phyloP scores from a whole-genome alignment of 2,888 invertebrate species.

The Electrophaes corylata region DNA sequence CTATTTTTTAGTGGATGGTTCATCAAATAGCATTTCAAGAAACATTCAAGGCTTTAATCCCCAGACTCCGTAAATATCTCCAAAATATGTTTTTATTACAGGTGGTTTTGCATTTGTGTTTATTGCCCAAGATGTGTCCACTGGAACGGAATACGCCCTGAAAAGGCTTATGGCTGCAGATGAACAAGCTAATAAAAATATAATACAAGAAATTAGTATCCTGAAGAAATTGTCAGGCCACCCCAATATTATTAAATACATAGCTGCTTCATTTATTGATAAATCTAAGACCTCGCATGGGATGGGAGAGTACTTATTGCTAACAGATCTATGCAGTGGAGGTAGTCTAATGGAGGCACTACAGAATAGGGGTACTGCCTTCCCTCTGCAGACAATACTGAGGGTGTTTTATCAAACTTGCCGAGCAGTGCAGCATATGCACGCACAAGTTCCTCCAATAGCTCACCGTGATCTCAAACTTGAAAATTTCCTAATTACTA shows the following conservation, averaged over 20 bases:
- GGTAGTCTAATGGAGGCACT: constrained; percentile 88
- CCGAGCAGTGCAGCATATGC: constrained; percentile 96
- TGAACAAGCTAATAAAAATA: constrained; percentile 90
- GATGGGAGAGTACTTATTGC: constrained; percentile 94
- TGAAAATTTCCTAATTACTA: constrained; percentile 96
- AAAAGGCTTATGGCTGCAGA: constrained; percentile 94
- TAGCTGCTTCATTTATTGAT: constrained; percentile 92
- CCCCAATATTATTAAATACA: constrained; percentile 95
- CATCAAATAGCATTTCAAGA: too few relatives aligned
- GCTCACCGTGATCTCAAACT: constrained; percentile 98
- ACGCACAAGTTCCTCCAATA: constrained; percentile 94
- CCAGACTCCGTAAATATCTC: too few relatives aligned
- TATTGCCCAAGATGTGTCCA: constrained; percentile 94
- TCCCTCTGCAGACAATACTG: constrained; percentile 88
- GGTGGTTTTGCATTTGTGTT: constrained; percentile 98
- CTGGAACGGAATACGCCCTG: constrained; percentile 95
- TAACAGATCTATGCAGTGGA: constrained; percentile 97
- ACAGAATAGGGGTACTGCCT: constrained; percentile 83
- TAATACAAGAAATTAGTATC: constrained; percentile 92
- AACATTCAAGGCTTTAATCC: too few relatives aligned
- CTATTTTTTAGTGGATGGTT: too few relatives aligned
- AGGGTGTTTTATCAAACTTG: constrained; percentile 96
- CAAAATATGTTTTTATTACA: constrained; percentile 80
- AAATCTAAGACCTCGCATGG: constrained; percentile 91
- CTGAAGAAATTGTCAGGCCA: constrained; percentile 96